phyloP scores from a whole-genome alignment of 2,797 vertebrate species.

The Manis pentadactyla region DNA sequence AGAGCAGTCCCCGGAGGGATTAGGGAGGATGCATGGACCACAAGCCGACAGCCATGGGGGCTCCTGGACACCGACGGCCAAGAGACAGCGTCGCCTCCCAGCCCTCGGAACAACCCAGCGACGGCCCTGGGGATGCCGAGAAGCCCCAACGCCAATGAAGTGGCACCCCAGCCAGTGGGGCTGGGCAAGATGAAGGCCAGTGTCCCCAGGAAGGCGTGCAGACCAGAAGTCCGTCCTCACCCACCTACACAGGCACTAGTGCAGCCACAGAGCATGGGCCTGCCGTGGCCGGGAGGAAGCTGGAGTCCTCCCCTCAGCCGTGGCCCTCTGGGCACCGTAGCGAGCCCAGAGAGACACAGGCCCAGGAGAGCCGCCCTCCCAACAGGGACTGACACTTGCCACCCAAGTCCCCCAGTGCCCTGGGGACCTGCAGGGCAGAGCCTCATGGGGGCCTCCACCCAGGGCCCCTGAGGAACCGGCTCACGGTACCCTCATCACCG shows the following conservation, averaged over 20 bases:
- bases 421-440: not conserved
- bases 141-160: not conserved
- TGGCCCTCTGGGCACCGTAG: not conserved
- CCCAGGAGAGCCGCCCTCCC: not conserved
- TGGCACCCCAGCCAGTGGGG: too few relatives aligned
- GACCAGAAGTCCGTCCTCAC: too few relatives aligned
- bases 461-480: not conserved
- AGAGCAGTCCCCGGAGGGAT: slow-evolving; percentile 69
- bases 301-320: not conserved
- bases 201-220: not conserved
- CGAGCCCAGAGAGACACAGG: not conserved
- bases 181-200: not conserved
- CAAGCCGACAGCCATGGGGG: slow-evolving; percentile 50
- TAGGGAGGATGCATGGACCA: slow-evolving; percentile 47
- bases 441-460: too few relatives aligned
- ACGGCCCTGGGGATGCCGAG: accelerated
- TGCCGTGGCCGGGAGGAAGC: not conserved
- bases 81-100: not conserved
- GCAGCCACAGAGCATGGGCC: too few relatives aligned
- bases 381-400: not conserved
- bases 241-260: too few relatives aligned
- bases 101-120: accelerated
- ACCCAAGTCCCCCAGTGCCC: not conserved
- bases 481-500: accelerated
- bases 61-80: not conserved